Conservation (phyloP, 2,113 vertebrate genomes). For the Takifugu flavidus region DNA sequence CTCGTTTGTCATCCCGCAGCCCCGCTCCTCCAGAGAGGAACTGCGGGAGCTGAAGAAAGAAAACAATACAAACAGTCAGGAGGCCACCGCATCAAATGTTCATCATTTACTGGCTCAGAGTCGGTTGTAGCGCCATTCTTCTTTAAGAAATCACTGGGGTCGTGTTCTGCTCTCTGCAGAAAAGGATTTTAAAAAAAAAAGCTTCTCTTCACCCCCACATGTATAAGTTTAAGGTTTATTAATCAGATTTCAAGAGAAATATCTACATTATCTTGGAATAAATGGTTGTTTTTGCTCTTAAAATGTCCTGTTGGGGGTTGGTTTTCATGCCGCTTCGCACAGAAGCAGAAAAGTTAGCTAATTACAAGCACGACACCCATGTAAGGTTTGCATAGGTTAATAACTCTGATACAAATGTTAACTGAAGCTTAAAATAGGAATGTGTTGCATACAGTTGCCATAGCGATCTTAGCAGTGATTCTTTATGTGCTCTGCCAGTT, state of each 20-base stretch:
- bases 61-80: slow-evolving; percentile 55
- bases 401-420: slow-evolving; percentile 74
- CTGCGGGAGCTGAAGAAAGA: slow-evolving; percentile 46
- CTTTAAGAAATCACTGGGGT: slow-evolving; percentile 33
- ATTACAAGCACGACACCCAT: slow-evolving; percentile 72
- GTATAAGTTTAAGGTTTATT: background rate
- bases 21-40: slow-evolving; percentile 43
- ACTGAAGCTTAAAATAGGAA: slow-evolving; percentile 77
- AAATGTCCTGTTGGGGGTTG: slow-evolving; percentile 35
- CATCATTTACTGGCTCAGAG: slow-evolving; percentile 46
- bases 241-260: too few relatives aligned
- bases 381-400: slow-evolving; percentile 73
- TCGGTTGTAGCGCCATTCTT: slow-evolving; percentile 32
- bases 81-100: slow-evolving; percentile 52
- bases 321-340: slow-evolving; percentile 30
- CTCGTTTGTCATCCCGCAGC: slow-evolving; percentile 72
- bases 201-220: slow-evolving; percentile 1
- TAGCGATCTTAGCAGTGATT: slow-evolving; percentile 65
- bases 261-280: background rate
- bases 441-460: slow-evolving; percentile 72
- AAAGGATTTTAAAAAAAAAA: slow-evolving; percentile 3
- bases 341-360: slow-evolving; percentile 48
- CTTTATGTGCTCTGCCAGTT: slow-evolving; percentile 63
- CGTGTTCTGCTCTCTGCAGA: slow-evolving; percentile 16
- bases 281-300: background rate